These are phyloP conservation scores for Drosophila fuyamai DNA, from an alignment of 1,140 invertebrate genomes.

Conservation along the genomic window DNA sequence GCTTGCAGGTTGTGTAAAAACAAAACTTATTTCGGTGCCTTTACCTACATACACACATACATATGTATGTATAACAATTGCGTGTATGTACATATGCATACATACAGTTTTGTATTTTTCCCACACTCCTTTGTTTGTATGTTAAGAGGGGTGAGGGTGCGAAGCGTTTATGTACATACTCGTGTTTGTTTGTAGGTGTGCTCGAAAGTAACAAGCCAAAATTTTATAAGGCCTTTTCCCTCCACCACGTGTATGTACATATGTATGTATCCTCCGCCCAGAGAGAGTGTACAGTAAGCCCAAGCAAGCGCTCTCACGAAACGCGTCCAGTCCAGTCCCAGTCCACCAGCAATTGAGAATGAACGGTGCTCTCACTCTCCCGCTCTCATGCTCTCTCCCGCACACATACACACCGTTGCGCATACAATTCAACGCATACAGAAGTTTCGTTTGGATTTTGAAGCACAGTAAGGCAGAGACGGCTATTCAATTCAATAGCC, in stretches of 20 bases:
- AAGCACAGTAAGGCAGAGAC: slow-evolving; percentile 79
- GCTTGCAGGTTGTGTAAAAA: no score
- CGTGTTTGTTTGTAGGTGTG: slow-evolving; percentile 29
- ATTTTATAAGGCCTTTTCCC: slow-evolving; percentile 68
- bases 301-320: slow-evolving; percentile 4
- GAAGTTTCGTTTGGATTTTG: slow-evolving; percentile 68
- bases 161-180: slow-evolving; percentile 30
- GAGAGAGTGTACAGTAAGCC: slow-evolving; percentile 60
- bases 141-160: slow-evolving; percentile 13
- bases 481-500: slow-evolving; percentile 84
- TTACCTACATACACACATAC: no score
- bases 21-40: no score
- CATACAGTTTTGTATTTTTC: slow-evolving; percentile 9
- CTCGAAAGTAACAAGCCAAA: slow-evolving; percentile 68
- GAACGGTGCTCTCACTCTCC: slow-evolving; percentile 15
- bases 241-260: slow-evolving; percentile 76
- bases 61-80: background rate
- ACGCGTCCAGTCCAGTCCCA: no score
- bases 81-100: slow-evolving; percentile 12
- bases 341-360: no score
- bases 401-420: slow-evolving; percentile 54
- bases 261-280: slow-evolving; percentile 38
- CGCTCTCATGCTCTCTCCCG: slow-evolving; percentile 17
- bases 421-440: slow-evolving; percentile 65
- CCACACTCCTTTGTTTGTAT: slow-evolving; percentile 5